phyloP scores from a whole-genome alignment of 2,888 invertebrate species.

The Megalurothrips usitatus region DNA sequence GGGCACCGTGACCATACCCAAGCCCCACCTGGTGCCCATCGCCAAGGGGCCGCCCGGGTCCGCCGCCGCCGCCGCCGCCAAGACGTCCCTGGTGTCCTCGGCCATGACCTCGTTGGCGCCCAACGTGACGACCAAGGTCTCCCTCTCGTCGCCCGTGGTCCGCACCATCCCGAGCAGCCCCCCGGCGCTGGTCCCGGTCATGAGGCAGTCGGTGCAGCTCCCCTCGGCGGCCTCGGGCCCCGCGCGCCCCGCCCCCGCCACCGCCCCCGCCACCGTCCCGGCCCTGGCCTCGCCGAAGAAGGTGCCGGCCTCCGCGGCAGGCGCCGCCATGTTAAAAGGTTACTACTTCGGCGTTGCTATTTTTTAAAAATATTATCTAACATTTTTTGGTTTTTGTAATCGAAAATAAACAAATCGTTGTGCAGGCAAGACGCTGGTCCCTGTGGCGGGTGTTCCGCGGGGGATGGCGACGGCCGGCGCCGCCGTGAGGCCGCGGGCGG shows the following conservation, averaged over 20 bases:
- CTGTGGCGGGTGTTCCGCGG: too few relatives aligned
- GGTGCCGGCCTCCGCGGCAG: not conserved
- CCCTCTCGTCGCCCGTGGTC: not conserved
- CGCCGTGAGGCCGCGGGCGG: not conserved
- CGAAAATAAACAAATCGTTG: too few relatives aligned
- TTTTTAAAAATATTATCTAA: too few relatives aligned
- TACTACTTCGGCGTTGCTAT: too few relatives aligned
- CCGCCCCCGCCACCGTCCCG: not conserved
- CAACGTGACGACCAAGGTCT: too few relatives aligned
- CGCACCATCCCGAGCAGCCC: not conserved
- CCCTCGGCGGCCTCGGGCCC: not conserved
- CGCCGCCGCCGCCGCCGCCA: not conserved
- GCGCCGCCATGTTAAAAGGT: too few relatives aligned
- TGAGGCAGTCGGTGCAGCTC: not conserved
- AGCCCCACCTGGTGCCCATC: too few relatives aligned
- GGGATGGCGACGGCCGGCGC: not conserved
- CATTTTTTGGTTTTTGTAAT: too few relatives aligned
- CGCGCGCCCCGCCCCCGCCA: not conserved
- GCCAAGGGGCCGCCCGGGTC: too few relatives aligned
- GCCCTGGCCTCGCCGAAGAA: not conserved
- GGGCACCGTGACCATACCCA: too few relatives aligned
- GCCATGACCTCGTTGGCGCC: too few relatives aligned
- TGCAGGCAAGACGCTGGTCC: too few relatives aligned
- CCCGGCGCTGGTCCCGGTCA: not conserved
- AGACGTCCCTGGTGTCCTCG: not conserved